phyloP scores from a whole-genome alignment of 2,888 invertebrate species.

The Scrobipalpa atriplicella region DNA sequence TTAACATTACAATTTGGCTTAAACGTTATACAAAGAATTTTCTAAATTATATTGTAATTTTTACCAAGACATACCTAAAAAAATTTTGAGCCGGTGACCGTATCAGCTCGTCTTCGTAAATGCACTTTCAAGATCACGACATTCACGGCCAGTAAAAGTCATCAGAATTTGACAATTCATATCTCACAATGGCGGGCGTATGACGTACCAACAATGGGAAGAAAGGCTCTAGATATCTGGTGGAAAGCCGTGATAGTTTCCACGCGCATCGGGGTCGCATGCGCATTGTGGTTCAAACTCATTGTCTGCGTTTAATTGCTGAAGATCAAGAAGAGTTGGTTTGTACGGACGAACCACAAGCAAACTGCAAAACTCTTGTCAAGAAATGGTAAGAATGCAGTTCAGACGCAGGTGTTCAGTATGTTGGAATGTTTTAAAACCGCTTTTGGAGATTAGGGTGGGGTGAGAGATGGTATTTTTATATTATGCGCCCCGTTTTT shows the following conservation, averaged over 20 bases:
- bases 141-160: slow-evolving; percentile 22
- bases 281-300: slow-evolving; percentile 58
- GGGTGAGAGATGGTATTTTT: too few species aligned
- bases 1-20: too few species aligned
- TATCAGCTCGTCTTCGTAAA: background rate
- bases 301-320: slow-evolving; percentile 65
- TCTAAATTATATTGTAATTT: too few species aligned
- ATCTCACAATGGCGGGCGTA: slow-evolving; percentile 45
- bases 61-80: too few species aligned
- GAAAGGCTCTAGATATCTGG: slow-evolving; percentile 60
- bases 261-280: slow-evolving; percentile 72
- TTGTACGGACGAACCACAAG: background rate
- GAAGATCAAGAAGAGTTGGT: slow-evolving; percentile 24
- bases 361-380: background rate
- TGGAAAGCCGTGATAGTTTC: slow-evolving; percentile 80
- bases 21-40: too few species aligned
- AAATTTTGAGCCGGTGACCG: too few species aligned
- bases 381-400: background rate
- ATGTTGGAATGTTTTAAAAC: too few species aligned
- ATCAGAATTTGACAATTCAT: slow-evolving; percentile 43
- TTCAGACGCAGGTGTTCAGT: too few species aligned
- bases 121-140: background rate
- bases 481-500: too few species aligned
- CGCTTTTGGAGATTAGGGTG: too few species aligned
- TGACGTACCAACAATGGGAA: slow-evolving; percentile 43